A percentile compares a stretch with the other conserved stretches of the same genome.
Evolutionary conservation across 2,888 invertebrate genomes (phyloP).

Genomic region (Calephelis perditalis): DNA sequence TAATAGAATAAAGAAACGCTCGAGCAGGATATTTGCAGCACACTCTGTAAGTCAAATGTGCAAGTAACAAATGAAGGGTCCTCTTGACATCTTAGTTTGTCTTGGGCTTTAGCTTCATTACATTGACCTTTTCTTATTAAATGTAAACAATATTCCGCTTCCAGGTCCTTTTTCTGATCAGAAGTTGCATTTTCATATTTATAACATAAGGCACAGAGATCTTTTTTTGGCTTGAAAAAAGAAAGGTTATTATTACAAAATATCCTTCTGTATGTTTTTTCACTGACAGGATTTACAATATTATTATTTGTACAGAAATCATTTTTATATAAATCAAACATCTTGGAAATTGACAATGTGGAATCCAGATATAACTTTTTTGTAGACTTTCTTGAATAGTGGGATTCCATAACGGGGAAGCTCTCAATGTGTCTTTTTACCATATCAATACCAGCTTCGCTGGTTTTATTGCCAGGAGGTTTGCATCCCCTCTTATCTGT

Average conservation of each 20-base stretch:
- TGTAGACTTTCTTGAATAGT: slow-evolving; percentile 17
- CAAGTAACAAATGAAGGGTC: slow-evolving; percentile 14
- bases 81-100: slow-evolving; percentile 20
- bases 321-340: slow-evolving; percentile 20
- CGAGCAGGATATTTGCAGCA: slow-evolving; percentile 19
- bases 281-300: slow-evolving; percentile 17
- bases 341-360: slow-evolving; percentile 20
- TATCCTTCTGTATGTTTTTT: slow-evolving; percentile 21
- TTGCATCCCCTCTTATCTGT: background rate
- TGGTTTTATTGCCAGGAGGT: background rate
- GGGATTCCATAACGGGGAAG: slow-evolving; percentile 17
- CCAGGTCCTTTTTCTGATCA: slow-evolving; percentile 16
- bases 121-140: slow-evolving; percentile 23
- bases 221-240: slow-evolving; percentile 20
- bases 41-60: slow-evolving; percentile 14
- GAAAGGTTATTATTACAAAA: slow-evolving; percentile 21
- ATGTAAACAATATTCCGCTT: slow-evolving; percentile 17
- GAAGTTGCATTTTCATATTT: slow-evolving; percentile 20
- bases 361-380: slow-evolving; percentile 17
- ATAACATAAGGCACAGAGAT: slow-evolving; percentile 20
- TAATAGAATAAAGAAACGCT: slow-evolving; percentile 22
- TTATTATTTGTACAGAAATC: slow-evolving; percentile 1
- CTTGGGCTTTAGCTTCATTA: slow-evolving; percentile 23
- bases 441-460: background rate
- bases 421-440: slow-evolving; percentile 19